Percentiles rank a stretch among this genome's conserved stretches.
Conservation (phyloP, 1,140 invertebrate genomes). For the Pseudobourletiella spinata region DNA sequence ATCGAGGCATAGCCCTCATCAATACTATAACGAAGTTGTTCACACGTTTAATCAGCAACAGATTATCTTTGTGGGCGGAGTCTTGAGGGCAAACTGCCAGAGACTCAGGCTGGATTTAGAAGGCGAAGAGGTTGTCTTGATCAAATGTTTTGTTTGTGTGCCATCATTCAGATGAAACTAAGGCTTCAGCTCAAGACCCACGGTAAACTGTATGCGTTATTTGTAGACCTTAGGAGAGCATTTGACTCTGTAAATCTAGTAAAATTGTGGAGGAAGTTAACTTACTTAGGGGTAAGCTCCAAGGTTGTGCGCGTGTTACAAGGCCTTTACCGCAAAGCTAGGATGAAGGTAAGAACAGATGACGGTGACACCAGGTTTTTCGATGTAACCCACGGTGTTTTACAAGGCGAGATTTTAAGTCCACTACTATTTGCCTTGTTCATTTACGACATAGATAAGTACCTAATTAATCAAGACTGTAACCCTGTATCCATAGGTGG, state of each 20-base stretch:
- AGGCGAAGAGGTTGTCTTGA: constrained; percentile 4
- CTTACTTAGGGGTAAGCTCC: not conserved
- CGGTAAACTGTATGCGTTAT: constrained; percentile 5
- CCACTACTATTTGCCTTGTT: constrained; percentile 9
- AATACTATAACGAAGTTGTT: constrained; percentile 36
- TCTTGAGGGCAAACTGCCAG: constrained; percentile 7
- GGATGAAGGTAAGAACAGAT: constrained; percentile 10
- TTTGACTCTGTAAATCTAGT: constrained; percentile 15
- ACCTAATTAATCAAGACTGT: not conserved
- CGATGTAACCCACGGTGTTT: constrained; percentile 9
- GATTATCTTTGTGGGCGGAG: not conserved
- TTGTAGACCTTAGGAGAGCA: constrained; percentile 18
- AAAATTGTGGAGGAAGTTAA: constrained; percentile 13
- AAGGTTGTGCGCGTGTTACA: constrained; percentile 17
- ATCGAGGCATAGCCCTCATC: constrained; percentile 34
- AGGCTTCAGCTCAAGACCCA: not conserved
- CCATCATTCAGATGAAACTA: not conserved
- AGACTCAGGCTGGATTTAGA: constrained; percentile 14
- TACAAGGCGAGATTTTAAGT: constrained; percentile 9
- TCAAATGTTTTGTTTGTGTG: not conserved
- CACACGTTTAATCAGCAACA: constrained; percentile 23
- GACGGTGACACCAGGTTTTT: not conserved
- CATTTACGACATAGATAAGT: constrained; percentile 11
- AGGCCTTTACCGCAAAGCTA: constrained; percentile 8
- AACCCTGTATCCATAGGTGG: not conserved